A percentile compares a stretch with the other conserved stretches of the same genome.
Evolutionary conservation across 2,113 vertebrate species (phyloP).

Genomic region (Hymenochirus boettgeri): DNA sequence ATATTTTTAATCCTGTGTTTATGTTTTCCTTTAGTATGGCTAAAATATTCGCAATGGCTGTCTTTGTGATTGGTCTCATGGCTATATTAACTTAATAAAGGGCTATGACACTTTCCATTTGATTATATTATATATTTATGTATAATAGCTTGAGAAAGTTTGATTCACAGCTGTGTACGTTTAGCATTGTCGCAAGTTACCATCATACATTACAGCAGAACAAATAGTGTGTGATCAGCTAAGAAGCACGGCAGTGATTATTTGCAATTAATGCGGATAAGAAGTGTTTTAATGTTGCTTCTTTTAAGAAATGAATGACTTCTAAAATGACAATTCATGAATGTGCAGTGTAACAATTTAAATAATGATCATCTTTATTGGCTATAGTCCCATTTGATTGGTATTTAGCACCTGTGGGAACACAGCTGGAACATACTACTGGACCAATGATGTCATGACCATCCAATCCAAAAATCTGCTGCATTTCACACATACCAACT

Average conservation of each 20-base stretch:
- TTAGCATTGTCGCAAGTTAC: neutral
- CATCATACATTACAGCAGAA: neutral
- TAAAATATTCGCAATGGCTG: too few species aligned
- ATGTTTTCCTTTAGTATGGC: too few species aligned
- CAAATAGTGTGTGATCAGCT: neutral
- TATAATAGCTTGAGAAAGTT: neutral
- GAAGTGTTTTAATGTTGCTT: neutral
- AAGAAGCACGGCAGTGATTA: neutral
- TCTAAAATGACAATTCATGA: neutral
- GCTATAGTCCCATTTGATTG: neutral
- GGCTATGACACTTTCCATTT: neutral
- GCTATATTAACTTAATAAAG: neutral
- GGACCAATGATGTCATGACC: too few species aligned
- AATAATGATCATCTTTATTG: neutral
- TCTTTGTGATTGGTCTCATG: neutral
- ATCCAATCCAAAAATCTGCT: too few species aligned
- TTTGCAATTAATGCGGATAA: neutral
- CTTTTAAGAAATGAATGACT: neutral
- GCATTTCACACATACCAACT: too few species aligned
- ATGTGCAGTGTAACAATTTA: neutral
- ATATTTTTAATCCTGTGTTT: too few species aligned
- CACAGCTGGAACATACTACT: neutral
- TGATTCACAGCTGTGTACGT: neutral
- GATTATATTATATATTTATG: too few species aligned
- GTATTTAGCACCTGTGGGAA: constrained; percentile 4